Percentiles rank a stretch among this genome's conserved stretches.
These are phyloP conservation scores for Oryzias javanicus DNA, from an alignment of 2,113 vertebrate genomes.

Conservation along the genomic window DNA sequence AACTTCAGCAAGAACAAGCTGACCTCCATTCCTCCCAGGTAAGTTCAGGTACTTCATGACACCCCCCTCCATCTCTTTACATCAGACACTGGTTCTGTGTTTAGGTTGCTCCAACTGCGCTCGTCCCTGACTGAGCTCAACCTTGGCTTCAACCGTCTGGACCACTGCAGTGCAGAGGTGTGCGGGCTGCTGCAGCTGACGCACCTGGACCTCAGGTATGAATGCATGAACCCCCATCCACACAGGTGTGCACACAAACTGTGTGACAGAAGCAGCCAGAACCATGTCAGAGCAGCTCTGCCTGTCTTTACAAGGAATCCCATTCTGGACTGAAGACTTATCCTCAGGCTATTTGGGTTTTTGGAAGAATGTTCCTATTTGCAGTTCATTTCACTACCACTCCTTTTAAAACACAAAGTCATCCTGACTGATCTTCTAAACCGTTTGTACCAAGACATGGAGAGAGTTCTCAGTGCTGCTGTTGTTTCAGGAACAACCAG, in stretches of 20 bases:
- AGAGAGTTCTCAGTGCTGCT: no score
- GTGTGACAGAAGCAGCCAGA: no score
- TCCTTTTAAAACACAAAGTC: background rate
- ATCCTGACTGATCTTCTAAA: background rate
- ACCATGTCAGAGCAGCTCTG: no score
- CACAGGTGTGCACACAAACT: no score
- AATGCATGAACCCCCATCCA: background rate
- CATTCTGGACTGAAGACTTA: no score
- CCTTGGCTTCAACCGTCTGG: constrained; percentile 90
- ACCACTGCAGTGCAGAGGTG: constrained; percentile 76
- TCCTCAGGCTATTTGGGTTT: no score
- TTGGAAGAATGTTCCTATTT: no score
- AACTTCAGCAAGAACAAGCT: constrained; percentile 96
- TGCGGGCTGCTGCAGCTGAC: constrained; percentile 81
- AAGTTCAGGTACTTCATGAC: constrained; percentile 4
- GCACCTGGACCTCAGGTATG: constrained; percentile 75
- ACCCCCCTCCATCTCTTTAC: no score
- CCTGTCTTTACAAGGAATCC: no score
- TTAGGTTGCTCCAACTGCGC: constrained; percentile 85
- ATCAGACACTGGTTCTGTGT: constrained; percentile 26
- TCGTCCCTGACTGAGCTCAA: constrained; percentile 83
- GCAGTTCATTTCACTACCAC: no score
- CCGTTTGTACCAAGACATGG: no score
- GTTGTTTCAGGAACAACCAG: constrained; percentile 85
- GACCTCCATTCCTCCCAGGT: constrained; percentile 84